Conservation (phyloP, 2,797 vertebrate genomes). For the Callimico goeldii region DNA sequence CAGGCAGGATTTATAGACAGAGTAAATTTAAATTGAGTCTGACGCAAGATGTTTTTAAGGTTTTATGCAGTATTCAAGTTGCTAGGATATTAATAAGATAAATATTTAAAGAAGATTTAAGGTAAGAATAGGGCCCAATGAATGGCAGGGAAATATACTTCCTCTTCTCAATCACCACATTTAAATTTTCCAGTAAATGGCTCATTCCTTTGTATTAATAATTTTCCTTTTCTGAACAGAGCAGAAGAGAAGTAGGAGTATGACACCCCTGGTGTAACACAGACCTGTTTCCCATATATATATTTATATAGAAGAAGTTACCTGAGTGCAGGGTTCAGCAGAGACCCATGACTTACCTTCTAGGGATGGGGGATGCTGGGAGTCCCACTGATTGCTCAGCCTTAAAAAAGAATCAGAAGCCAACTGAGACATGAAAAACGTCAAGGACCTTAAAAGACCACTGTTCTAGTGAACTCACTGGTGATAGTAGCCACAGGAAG, state of each 20-base stretch:
- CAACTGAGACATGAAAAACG: background rate
- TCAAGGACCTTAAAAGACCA: background rate
- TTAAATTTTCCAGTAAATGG: background rate
- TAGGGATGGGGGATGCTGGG: background rate
- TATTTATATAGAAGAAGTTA: background rate
- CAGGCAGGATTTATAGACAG: background rate
- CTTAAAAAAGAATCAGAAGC: background rate
- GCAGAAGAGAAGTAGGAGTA: background rate
- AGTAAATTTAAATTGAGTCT: background rate
- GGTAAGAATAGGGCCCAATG: background rate
- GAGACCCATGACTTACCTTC: background rate
- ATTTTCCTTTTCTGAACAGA: background rate
- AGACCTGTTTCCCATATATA: background rate
- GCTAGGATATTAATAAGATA: background rate
- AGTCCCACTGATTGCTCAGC: background rate
- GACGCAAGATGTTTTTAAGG: background rate
- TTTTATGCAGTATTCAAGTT: background rate
- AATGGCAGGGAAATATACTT: background rate
- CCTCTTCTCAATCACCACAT: background rate
- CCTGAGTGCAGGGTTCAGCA: background rate
- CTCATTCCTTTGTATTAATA: background rate
- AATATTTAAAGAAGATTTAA: background rate
- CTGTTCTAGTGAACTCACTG: background rate
- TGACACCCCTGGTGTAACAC: background rate
- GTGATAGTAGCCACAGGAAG: background rate